A percentile compares a stretch with the other conserved stretches of the same genome.
Evolutionary conservation across 1,140 invertebrate species (phyloP).

Genomic region (Sarcophaga peregrina): DNA sequence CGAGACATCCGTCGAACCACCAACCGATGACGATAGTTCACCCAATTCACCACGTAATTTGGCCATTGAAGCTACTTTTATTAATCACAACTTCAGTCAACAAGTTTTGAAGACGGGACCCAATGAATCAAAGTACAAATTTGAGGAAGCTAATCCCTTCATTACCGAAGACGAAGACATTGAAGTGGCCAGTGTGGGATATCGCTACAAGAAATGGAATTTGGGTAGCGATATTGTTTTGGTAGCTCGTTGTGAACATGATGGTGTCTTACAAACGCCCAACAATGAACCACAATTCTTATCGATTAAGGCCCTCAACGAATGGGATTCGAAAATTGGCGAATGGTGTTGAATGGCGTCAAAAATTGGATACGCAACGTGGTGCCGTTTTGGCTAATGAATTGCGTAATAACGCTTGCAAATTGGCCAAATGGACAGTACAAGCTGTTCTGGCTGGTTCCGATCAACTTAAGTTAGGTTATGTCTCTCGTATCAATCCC

Average conservation of each 20-base stretch:
- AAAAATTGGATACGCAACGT: slow-evolving; percentile 96
- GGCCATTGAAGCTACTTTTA: slow-evolving; percentile 97
- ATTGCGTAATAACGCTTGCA: slow-evolving; percentile 97
- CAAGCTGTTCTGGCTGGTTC: slow-evolving; percentile 96
- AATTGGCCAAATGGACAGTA: slow-evolving; percentile 99
- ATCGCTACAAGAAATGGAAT: slow-evolving; percentile 97
- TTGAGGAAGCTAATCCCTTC: slow-evolving; percentile 94
- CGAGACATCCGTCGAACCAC: slow-evolving; percentile 97
- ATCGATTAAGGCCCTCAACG: slow-evolving; percentile 97
- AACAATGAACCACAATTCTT: slow-evolving; percentile 94
- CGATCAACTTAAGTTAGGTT: slow-evolving; percentile 98
- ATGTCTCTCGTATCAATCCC: slow-evolving; percentile 93
- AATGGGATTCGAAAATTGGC: slow-evolving; percentile 97
- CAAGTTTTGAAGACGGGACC: slow-evolving; percentile 80
- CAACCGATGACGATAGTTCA: slow-evolving; percentile 93
- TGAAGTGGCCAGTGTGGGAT: slow-evolving; percentile 94
- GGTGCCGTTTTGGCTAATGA: slow-evolving; percentile 99
- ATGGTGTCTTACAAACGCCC: slow-evolving; percentile 91
- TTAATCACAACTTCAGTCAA: slow-evolving; percentile 99
- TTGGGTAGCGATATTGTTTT: slow-evolving; percentile 92
- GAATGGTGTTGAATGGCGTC: slow-evolving; percentile 97
- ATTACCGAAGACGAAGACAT: slow-evolving; percentile 92
- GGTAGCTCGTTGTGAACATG: slow-evolving; percentile 95
- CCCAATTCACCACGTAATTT: slow-evolving; percentile 96
- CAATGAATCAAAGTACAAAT: slow-evolving; percentile 86